Conservation (phyloP, 1,140 invertebrate species). For the Zaprionus vittiger region DNA sequence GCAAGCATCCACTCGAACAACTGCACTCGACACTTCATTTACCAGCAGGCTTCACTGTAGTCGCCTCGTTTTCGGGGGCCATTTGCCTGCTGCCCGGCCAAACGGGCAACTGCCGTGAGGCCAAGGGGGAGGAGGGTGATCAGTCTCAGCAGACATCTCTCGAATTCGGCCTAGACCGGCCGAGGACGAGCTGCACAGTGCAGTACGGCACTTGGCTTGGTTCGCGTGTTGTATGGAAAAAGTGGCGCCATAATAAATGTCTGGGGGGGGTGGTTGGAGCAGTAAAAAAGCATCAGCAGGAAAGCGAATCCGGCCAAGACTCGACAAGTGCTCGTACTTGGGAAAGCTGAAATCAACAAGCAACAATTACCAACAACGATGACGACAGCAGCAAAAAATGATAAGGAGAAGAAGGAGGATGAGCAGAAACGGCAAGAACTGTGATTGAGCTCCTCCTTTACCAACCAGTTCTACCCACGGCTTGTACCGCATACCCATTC, state of each 20-base stretch:
- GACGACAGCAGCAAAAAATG: conserved; percentile 19
- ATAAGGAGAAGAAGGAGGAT: not conserved
- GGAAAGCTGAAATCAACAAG: conserved; percentile 70
- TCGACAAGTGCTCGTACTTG: conserved; percentile 45
- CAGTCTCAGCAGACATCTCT: conserved; percentile 2
- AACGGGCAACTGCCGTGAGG: conserved; percentile 37
- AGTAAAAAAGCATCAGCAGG: conserved; percentile 17
- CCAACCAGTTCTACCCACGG: conserved; percentile 7
- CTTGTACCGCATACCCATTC: not conserved
- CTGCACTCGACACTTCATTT: conserved; percentile 37
- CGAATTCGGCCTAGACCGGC: conserved; percentile 55
- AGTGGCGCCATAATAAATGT: conserved; percentile 47
- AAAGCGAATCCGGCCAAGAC: conserved; percentile 23
- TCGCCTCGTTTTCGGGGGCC: conserved; percentile 24
- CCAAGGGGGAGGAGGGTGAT: conserved; percentile 19
- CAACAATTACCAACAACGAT: conserved; percentile 73
- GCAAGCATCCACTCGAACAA: conserved; percentile 15
- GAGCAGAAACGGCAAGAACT: conserved; percentile 32
- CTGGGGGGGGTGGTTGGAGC: conserved; percentile 2
- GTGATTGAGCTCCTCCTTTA: conserved; percentile 57
- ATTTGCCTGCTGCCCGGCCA: conserved; percentile 46
- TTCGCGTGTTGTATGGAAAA: conserved; percentile 46
- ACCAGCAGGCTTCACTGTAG: conserved; percentile 46
- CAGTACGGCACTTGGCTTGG: conserved; percentile 10
- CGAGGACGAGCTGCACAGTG: conserved; percentile 27